Conservation (phyloP, 2,888 invertebrate genomes). For the Seira sanloemensis region DNA sequence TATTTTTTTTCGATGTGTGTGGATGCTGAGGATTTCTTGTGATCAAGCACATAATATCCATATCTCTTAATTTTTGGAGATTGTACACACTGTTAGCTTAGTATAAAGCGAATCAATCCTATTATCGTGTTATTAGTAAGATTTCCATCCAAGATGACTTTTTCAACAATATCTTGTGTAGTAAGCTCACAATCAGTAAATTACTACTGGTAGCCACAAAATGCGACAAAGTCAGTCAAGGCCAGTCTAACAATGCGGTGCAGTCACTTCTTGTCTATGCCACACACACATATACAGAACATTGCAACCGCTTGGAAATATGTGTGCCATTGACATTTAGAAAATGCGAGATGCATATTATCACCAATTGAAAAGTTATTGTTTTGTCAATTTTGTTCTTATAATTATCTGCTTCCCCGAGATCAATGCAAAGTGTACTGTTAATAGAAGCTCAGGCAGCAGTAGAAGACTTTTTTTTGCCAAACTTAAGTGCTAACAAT, state of each 20-base stretch:
- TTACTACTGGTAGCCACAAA: constrained; percentile 12
- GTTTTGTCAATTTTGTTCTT: neutral
- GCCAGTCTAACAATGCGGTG: constrained; percentile 18
- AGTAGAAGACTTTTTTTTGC: neutral
- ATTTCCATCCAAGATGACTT: neutral
- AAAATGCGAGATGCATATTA: constrained; percentile 15
- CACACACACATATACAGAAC: neutral
- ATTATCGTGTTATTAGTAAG: neutral
- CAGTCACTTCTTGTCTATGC: constrained; percentile 4
- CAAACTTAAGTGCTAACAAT: no score
- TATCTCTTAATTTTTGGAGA: neutral
- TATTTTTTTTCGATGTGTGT: no score
- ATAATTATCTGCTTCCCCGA: neutral
- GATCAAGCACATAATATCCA: neutral
- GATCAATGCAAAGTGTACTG: constrained; percentile 5
- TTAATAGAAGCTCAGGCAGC: neutral
- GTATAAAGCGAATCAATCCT: no score
- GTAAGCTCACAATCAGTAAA: neutral
- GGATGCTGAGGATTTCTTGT: neutral
- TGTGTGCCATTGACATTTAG: constrained; percentile 55
- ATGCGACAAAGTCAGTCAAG: constrained; percentile 57
- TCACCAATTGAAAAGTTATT: constrained; percentile 13
- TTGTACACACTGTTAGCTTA: no score
- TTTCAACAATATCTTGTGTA: neutral
- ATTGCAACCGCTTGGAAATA: neutral